Base-by-base conservation (phyloP, 1,140 invertebrate species). In the Nasonia longicornis region DNA sequence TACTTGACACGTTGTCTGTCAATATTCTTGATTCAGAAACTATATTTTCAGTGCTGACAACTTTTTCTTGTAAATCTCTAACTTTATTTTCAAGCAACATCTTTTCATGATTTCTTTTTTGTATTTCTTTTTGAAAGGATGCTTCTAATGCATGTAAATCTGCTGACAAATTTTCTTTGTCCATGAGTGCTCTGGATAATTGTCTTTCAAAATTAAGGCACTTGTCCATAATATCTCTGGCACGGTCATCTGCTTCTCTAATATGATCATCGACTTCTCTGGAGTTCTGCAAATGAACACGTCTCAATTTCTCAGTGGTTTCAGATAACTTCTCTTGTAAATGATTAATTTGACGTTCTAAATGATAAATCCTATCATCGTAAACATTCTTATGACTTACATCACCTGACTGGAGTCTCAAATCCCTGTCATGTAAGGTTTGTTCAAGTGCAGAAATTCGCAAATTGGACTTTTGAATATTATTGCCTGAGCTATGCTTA, bases 391-490 rank as follows among this genome's bases (percentile, higher is more conserved):
- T 92, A 87, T 85, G 90, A 89, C 82, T 81, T 14, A 86, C 83
- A 29, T 90, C 88, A 48, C 79, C 84, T 1, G 31, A 85, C 64
- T 89, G 75, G 8, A 88, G 80, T 42, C 86, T 89, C 2, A 80
- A 78, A 45, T 89, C 84, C 20, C 91, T 87, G 1, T 91, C 90
- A 84, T 92, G 89, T 3, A 92, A 71, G 83, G 91, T 90, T 84
- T 92, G 87, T 82, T 93, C 91, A 8, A 92, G 86, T 2, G 92
- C 84, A 0, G 89, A 84, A 26, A 93, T 83, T 85, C 90, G 92
- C 0, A 86, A 86, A 76, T 89, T 88, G 0, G 91, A 87, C 48
- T 88, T 85, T 63, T 89, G 88, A 3, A 89, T 77, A 66, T 87
- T 86, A 64, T 89, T 87, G 31, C 90, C 88, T 26, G 90, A 89